Conservation (phyloP, 2,113 vertebrate genomes). For the Heptranchias perlo region DNA sequence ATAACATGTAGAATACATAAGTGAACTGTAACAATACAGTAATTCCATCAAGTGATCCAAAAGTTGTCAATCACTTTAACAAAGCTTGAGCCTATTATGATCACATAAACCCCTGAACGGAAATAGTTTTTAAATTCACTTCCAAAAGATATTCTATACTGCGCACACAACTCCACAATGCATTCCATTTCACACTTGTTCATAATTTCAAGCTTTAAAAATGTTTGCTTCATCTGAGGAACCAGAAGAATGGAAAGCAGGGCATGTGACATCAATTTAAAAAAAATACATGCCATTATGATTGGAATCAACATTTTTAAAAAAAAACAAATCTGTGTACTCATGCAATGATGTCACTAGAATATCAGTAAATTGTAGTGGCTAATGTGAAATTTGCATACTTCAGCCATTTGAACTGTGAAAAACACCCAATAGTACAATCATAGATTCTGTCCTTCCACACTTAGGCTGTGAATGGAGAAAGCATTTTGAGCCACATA, state of each 20-base stretch:
- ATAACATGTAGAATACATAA: not conserved
- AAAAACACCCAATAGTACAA: not conserved
- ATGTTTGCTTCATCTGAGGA: not conserved
- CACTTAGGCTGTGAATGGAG: not conserved
- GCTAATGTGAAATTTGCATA: not conserved
- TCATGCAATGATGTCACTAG: not conserved
- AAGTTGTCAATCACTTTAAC: too few relatives aligned
- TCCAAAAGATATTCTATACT: not conserved
- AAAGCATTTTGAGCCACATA: not conserved
- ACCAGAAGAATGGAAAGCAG: not conserved
- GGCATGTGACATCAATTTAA: not conserved
- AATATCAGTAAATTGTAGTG: not conserved
- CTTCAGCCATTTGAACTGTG: not conserved
- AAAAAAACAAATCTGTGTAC: not conserved
- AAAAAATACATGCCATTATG: not conserved
- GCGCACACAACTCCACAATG: not conserved
- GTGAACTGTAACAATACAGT: not conserved
- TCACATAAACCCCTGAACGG: too few relatives aligned
- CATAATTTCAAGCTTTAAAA: not conserved
- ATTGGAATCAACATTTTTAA: not conserved
- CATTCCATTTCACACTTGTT: not conserved
- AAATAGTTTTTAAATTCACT: not conserved
- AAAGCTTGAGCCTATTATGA: not conserved
- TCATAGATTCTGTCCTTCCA: not conserved
- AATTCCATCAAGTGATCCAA: not conserved